These are phyloP conservation scores for Grapholita molesta DNA, from an alignment of 1,140 invertebrate genomes.

Conservation along the genomic window DNA sequence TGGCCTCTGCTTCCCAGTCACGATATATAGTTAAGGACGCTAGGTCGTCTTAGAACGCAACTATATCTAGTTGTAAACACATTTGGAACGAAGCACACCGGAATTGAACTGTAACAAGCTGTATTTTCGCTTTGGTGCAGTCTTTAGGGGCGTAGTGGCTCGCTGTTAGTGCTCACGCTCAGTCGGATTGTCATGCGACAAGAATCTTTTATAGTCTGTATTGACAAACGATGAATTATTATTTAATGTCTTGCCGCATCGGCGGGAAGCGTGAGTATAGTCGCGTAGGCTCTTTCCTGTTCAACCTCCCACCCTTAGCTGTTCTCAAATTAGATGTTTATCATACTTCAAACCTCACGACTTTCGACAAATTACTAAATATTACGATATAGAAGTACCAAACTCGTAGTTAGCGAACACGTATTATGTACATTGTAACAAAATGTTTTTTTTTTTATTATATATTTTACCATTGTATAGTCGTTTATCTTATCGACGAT, in stretches of 20 bases:
- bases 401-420: conserved; percentile 74
- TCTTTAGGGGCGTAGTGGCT: conserved; percentile 52
- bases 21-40: not conserved
- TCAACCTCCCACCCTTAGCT: conserved; percentile 58
- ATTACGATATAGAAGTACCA: conserved; percentile 71
- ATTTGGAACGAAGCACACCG: conserved; percentile 55
- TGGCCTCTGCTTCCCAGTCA: not conserved
- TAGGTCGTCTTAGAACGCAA: not conserved
- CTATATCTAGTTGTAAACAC: not conserved
- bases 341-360: conserved; percentile 41
- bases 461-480: conserved; percentile 77
- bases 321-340: conserved; percentile 54
- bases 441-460: conserved; percentile 72
- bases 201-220: conserved; percentile 20
- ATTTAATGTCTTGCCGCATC: conserved; percentile 23
- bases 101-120: conserved; percentile 69
- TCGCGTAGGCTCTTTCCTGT: conserved; percentile 43
- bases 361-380: conserved; percentile 46
- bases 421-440: conserved; percentile 76
- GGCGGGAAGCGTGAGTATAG: conserved; percentile 36
- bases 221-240: conserved; percentile 8
- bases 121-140: conserved; percentile 57
- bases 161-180: conserved; percentile 33
- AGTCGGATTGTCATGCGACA: conserved; percentile 13
- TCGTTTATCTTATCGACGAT: conserved; percentile 58